These are phyloP conservation scores for Chionomys nivalis DNA, from an alignment of 2,113 vertebrate genomes.

Conservation along the genomic window DNA sequence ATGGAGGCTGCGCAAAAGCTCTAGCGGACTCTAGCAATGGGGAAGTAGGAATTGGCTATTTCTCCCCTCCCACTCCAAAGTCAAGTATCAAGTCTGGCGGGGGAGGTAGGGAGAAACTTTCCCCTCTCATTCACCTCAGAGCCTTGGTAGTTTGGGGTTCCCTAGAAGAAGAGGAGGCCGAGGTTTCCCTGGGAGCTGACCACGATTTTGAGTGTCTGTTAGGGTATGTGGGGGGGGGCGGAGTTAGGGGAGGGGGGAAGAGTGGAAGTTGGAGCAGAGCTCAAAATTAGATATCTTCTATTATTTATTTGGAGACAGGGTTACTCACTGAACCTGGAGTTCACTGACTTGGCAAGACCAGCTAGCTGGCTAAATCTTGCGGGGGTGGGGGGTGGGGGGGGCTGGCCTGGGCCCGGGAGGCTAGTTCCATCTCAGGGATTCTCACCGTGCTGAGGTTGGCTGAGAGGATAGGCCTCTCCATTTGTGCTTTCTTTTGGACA, in stretches of 20 bases:
- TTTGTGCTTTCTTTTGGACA: no score
- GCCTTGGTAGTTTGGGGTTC: background rate
- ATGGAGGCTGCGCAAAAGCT: no score
- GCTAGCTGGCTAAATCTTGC: rapidly evolving
- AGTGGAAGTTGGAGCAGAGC: background rate
- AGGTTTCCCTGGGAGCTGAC: background rate
- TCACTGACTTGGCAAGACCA: background rate
- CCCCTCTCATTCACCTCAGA: background rate
- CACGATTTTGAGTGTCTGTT: background rate
- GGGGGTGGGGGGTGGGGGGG: background rate
- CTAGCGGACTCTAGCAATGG: background rate
- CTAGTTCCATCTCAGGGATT: background rate
- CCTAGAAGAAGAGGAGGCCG: rapidly evolving
- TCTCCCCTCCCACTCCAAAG: background rate
- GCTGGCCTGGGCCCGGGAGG: no score
- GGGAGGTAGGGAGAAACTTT: background rate
- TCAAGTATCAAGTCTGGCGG: background rate
- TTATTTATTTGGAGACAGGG: background rate
- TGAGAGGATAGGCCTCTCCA: rapidly evolving
- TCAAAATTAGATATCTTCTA: background rate
- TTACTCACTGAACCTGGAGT: background rate
- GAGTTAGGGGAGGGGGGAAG: no score
- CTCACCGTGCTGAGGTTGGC: background rate
- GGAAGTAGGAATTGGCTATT: background rate
- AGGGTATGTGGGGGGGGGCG: background rate